These are phyloP conservation scores for Eubasilissa splendida DNA, from an alignment of 2,888 invertebrate species.

Conservation along the genomic window DNA sequence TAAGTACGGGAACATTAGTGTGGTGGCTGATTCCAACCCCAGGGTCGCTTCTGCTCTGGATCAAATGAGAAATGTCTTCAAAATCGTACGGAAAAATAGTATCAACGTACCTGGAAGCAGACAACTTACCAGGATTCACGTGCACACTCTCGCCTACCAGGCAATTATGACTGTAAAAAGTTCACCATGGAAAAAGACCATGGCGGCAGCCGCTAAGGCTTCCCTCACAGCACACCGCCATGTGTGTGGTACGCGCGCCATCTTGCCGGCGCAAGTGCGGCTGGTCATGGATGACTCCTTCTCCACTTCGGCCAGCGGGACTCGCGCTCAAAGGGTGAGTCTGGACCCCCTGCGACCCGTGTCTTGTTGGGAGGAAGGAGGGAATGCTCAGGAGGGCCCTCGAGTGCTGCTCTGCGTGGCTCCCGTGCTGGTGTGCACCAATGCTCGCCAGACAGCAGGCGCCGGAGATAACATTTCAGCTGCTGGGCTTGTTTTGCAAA, in stretches of 20 bases:
- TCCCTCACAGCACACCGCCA: conserved; percentile 87
- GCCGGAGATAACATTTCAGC: conserved; percentile 92
- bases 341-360: conserved; percentile 82
- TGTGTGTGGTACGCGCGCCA: conserved; percentile 80
- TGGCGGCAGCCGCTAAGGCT: conserved; percentile 87
- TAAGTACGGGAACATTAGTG: conserved; percentile 79
- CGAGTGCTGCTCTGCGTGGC: conserved; percentile 83
- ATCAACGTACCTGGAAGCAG: conserved; percentile 69
- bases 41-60: conserved; percentile 85
- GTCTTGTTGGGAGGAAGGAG: conserved; percentile 83
- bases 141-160: conserved; percentile 91
- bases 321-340: conserved; percentile 73
- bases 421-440: conserved; percentile 87
- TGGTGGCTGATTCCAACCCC: conserved; percentile 85
- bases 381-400: conserved; percentile 59
- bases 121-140: conserved; percentile 82
- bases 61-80: conserved; percentile 83
- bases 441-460: conserved; percentile 86
- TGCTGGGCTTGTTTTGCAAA: conserved; percentile 85
- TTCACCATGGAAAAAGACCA: conserved; percentile 83
- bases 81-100: conserved; percentile 69
- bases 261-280: conserved; percentile 69
- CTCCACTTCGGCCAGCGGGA: conserved; percentile 77
- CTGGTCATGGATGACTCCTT: conserved; percentile 89
- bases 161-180: conserved; percentile 81